Percentiles rank a stretch among this genome's conserved stretches.
These are phyloP conservation scores for Pempheris klunzingeri DNA, from an alignment of 2,797 vertebrate genomes.

Conservation along the genomic window DNA sequence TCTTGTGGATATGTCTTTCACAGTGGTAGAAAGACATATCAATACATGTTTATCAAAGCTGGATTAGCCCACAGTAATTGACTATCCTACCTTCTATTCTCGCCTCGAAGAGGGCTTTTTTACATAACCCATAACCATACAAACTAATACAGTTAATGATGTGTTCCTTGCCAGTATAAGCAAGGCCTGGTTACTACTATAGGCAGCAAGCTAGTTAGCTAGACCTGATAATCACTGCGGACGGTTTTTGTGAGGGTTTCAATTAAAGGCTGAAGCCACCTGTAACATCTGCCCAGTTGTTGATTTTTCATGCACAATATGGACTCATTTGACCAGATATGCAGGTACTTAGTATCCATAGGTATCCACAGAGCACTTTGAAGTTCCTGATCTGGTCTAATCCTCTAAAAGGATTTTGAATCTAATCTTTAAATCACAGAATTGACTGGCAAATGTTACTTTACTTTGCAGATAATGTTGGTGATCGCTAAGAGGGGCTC, in stretches of 20 bases:
- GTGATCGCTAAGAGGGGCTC: not conserved
- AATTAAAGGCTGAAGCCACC: not conserved
- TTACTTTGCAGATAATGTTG: not conserved
- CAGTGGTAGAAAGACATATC: no score
- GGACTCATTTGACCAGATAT: not conserved
- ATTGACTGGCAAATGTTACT: not conserved
- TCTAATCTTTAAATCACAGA: not conserved
- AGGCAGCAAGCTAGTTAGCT: not conserved
- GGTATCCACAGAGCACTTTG: not conserved
- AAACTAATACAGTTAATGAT: not conserved
- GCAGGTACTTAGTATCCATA: not conserved
- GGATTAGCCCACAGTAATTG: no score
- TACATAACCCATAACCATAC: not conserved
- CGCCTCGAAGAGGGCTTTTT: not conserved
- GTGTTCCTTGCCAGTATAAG: not conserved
- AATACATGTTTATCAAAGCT: no score
- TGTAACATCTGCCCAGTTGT: not conserved
- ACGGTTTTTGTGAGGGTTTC: not conserved
- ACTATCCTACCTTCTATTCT: no score
- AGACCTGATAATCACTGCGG: not conserved
- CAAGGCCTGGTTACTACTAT: not conserved
- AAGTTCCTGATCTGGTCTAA: not conserved
- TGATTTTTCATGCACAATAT: not conserved
- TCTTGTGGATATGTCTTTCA: no score
- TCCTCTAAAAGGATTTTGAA: not conserved